Evolutionary conservation across 2,113 vertebrate species (phyloP), one percentile per base, ranked within the genome.

Genomic region (Phyllostomus hastatus): DNA sequence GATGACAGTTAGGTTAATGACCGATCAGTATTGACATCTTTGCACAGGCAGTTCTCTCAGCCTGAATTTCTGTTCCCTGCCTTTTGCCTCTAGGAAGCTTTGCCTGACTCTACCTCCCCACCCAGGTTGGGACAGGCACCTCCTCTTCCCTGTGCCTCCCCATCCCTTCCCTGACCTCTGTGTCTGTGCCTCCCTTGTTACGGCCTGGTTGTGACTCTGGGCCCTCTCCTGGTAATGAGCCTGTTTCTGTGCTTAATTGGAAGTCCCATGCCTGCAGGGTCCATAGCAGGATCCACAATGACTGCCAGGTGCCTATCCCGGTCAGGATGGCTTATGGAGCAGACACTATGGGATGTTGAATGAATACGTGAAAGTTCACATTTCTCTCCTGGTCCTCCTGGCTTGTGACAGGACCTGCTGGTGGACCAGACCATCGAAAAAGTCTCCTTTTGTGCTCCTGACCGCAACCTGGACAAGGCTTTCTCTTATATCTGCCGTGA

Each of bases 361-460:
- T 64, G 76, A 70, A 26, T 67, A 31, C 19, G 2, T 2, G n/a
- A 54, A 20, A 83, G 35, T 76, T 92, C 78, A 31, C 4, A 0
- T 66, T 10, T 64, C 35, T 82, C 61, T 64, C 87, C 73, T 54
- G 92, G 41, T 61, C 48, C 70, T 52, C 61, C 67, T 0, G 41
- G n/a, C 59, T 22, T 16, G 43, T 38, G 35, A 90, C 94, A 99
- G 99, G 99, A 99, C 96, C 99, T 99, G 91, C 99, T 99, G 4
- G 99, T 99, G 61, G 99, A 99, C 97, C 99, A 99, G 98, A 99
- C 99, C 97, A 99, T 99, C 0, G 99, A 99, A 98, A 99, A 99
- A 97, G 99, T 99, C 64, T 99, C 99, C 0, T 99, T 99, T 97
- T 99, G 99, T 0, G 99, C 99, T 26, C 99, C 99, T 0, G 99